Conservation (phyloP, 23 tunicate species). For the Diplosoma virens region DNA sequence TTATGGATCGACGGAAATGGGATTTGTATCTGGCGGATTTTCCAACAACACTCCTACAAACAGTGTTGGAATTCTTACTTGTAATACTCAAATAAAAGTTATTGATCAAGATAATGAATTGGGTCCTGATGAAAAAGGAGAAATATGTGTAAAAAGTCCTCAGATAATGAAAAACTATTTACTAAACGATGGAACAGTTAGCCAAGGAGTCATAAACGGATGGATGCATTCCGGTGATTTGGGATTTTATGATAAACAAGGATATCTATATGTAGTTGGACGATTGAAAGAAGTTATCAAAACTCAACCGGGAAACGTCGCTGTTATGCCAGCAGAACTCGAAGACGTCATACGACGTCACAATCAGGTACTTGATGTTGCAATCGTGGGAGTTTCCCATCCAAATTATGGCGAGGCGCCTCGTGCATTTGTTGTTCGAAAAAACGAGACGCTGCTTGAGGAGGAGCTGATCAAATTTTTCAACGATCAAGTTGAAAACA, state of each 20-base stretch:
- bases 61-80: too few species aligned
- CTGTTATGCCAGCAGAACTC: conserved; percentile 93
- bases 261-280: conserved; percentile 61
- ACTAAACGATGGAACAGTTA: conserved; percentile 45
- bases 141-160: conserved; percentile 74
- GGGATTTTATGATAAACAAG: conserved; percentile 77
- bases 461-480: conserved; percentile 54
- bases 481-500: conserved; percentile 36
- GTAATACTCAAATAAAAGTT: too few species aligned
- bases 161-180: conserved; percentile 91
- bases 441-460: conserved; percentile 32
- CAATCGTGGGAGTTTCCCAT: conserved; percentile 85
- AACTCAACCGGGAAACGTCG: conserved; percentile 18
- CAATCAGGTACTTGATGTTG: conserved; percentile 62
- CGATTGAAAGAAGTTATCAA: conserved; percentile 82
- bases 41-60: too few species aligned
- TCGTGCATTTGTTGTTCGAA: conserved; percentile 71
- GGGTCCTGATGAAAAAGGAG: conserved; percentile 53
- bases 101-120: too few species aligned
- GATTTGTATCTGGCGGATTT: too few species aligned
- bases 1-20: too few species aligned
- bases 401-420: conserved; percentile 81
- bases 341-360: conserved; percentile 71
- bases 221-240: conserved; percentile 97
- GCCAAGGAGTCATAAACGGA: conserved; percentile 47